Base-by-base conservation (phyloP, 2,888 invertebrate species). In the Mystacides longicornis region DNA sequence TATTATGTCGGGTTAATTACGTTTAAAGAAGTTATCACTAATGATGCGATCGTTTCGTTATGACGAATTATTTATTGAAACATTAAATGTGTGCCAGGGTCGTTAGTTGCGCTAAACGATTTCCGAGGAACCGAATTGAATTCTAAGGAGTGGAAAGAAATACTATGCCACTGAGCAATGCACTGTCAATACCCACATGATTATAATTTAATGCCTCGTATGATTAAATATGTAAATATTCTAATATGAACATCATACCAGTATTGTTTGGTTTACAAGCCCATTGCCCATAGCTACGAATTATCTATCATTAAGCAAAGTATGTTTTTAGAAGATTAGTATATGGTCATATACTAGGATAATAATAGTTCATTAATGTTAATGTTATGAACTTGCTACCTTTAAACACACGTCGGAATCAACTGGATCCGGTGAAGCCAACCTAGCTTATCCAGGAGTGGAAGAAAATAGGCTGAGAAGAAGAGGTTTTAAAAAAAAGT, bases 181-280 rank as follows among this genome's bases (percentile, higher is more conserved):
- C 27, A 27, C 37, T 37, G 37, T 37, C 37, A 37, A 37, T 37
- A 37, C 37, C 37, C 37, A 37, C 37, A 37, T 37, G 14, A 37
- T 7, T n/a, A 37, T 27, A 27, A 27, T 27, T 27, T 27, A 11
- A 27, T 27, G 27, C 27, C 11, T n/a, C n/a, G n/a, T n/a, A n/a
- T 7, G 27, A n/a, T 14, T 16, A 7, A 37, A 37, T 37, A 16
- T 14, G 11, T 11, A 27, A 7, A 4, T 37, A 7, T 14, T 37
- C 16, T 3, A 37, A 37, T 37, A 37, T 16, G 14, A 37, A n/a
- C n/a, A n/a, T 37, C 16, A 37, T 37, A 37, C 37, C 37, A 37
- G 37, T 16, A 37, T 37, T 37, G 14, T 37, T 37, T 37, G 37
- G 14, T 16, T 37, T 37, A 16, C 16, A 14, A n/a, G n/a, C n/a